Percentiles rank a stretch among this genome's conserved stretches.
phyloP scores from a whole-genome alignment of 92 coral and sea anemone genomes.

The Chrysogorgia sp. region DNA sequence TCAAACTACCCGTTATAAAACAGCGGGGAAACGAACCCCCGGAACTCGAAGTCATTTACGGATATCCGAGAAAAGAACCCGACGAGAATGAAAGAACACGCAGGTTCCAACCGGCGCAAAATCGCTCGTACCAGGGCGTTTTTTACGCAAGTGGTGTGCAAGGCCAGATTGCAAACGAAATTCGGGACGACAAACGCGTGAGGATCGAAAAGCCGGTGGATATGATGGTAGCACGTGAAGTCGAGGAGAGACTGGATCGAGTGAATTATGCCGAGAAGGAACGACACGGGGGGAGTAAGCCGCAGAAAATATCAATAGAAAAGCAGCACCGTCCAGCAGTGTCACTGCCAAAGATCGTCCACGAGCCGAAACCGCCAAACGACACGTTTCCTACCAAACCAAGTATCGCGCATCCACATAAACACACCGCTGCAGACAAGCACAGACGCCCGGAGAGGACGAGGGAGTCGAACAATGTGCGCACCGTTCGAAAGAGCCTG shows the following conservation, averaged over 20 bases:
- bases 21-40: constrained; percentile 1
- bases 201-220: constrained; percentile 31
- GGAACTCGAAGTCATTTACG: constrained; percentile 22
- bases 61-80: constrained; percentile 14
- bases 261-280: not conserved
- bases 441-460: not conserved
- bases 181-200: constrained; percentile 33
- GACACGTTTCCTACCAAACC: constrained; percentile 22
- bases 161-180: not conserved
- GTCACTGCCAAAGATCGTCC: constrained; percentile 2
- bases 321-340: not conserved
- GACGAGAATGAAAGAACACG: not conserved
- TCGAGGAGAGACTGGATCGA: constrained; percentile 15
- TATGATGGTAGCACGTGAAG: constrained; percentile 19
- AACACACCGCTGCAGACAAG: not conserved
- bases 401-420: constrained; percentile 37
- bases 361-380: constrained; percentile 5
- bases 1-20: constrained; percentile 21
- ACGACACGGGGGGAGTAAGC: not conserved
- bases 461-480: not conserved
- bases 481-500: constrained; percentile 1
- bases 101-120: not conserved
- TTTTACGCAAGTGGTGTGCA: constrained; percentile 33
- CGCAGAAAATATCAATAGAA: not conserved
- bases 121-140: not conserved